A percentile compares a stretch with the other conserved stretches of the same genome.
Conservation (phyloP, 2,113 vertebrate genomes). For the Lepidiolamprologus cunningtoni region DNA sequence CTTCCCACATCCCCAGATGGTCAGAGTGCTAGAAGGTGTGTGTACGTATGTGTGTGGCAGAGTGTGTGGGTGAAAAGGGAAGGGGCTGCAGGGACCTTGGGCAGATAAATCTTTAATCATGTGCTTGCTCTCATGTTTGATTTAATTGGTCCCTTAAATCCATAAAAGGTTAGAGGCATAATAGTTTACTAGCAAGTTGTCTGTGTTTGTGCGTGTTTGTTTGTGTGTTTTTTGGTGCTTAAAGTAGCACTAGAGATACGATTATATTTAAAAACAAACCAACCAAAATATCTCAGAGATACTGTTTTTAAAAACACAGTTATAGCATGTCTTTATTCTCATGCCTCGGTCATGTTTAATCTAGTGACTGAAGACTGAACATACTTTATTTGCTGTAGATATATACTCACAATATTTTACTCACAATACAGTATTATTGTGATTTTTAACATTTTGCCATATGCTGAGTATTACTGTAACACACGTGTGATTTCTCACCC, state of each 20-base stretch:
- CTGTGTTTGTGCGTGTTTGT: neutral
- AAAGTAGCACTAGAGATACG: neutral
- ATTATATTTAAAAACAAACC: neutral
- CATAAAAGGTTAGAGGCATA: slow-evolving; percentile 8
- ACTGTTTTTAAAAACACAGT: neutral
- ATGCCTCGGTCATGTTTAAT: neutral
- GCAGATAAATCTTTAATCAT: slow-evolving; percentile 63
- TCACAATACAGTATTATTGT: accelerated
- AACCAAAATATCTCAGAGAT: neutral
- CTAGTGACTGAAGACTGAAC: neutral
- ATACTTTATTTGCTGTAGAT: neutral
- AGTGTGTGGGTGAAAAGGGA: neutral
- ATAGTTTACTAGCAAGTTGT: neutral
- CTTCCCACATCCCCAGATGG: slow-evolving; percentile 26
- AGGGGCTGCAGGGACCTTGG: slow-evolving; percentile 5
- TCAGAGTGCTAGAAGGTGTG: neutral
- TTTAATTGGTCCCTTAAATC: slow-evolving; percentile 54
- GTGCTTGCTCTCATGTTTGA: slow-evolving; percentile 54
- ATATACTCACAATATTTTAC: neutral
- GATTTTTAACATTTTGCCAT: neutral
- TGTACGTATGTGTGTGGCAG: neutral
- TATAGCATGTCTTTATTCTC: neutral
- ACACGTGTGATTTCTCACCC: neutral
- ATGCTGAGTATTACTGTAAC: neutral
- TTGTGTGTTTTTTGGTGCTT: neutral